Evolutionary conservation across 2,797 vertebrate genomes (phyloP).

Genomic region (Strix occidentalis): DNA sequence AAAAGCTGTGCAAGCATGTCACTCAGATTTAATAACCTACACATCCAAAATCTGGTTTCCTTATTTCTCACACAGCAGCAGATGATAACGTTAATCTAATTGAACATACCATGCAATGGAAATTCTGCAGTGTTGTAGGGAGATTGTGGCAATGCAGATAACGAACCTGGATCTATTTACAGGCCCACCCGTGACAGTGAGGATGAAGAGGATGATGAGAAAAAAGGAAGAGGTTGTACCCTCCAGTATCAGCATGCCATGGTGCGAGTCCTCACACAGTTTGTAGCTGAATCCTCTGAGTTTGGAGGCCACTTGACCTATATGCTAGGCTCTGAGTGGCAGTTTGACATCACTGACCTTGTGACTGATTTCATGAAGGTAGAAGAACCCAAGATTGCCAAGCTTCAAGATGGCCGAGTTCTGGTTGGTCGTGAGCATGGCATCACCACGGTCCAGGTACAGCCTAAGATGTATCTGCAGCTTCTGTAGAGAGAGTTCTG

Average conservation of each 20-base stretch:
- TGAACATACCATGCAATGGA: background rate
- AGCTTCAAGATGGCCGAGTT: slow-evolving; percentile 84
- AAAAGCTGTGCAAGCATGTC: background rate
- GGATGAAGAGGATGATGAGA: slow-evolving; percentile 96
- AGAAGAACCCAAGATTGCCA: slow-evolving; percentile 87
- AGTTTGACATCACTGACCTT: slow-evolving; percentile 92
- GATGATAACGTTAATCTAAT: background rate
- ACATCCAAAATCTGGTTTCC: background rate
- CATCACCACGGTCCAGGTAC: slow-evolving; percentile 93
- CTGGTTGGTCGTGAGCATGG: slow-evolving; percentile 89
- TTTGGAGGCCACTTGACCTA: slow-evolving; percentile 83
- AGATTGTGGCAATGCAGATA: background rate
- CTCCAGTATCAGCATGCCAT: slow-evolving; percentile 92
- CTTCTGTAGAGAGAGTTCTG: background rate
- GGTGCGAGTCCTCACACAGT: slow-evolving; percentile 93
- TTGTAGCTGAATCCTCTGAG: slow-evolving; percentile 87
- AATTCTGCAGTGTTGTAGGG: background rate
- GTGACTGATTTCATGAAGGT: slow-evolving; percentile 92
- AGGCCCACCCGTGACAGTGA: slow-evolving; percentile 96
- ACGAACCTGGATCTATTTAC: background rate
- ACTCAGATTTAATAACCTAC: background rate
- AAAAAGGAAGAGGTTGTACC: slow-evolving; percentile 88
- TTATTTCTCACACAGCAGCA: background rate
- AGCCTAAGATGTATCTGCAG: background rate
- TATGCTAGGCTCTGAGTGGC: slow-evolving; percentile 94